A percentile compares a stretch with the other conserved stretches of the same genome.
phyloP scores from a whole-genome alignment of 2,888 invertebrate genomes.

The Hyposoter dolosus region DNA sequence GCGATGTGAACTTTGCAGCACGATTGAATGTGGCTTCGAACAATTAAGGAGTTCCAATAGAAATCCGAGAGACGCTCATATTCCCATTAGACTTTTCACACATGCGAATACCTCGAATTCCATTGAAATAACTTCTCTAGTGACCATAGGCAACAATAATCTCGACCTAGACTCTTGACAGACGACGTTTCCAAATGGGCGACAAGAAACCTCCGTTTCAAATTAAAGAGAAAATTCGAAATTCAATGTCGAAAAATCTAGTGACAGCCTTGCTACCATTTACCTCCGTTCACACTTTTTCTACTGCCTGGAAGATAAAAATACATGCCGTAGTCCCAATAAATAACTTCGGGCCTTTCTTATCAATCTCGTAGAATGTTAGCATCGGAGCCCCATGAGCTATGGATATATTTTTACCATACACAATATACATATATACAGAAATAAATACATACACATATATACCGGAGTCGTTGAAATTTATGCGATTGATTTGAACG shows the following conservation, averaged over 20 bases:
- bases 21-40: neutral
- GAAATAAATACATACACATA: constrained; percentile 22
- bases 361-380: constrained; percentile 41
- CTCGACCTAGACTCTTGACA: neutral
- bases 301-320: constrained; percentile 5
- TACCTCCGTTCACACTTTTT: neutral
- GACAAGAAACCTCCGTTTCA: neutral
- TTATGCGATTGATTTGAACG: constrained; percentile 84
- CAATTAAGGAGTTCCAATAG: neutral
- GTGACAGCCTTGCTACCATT: neutral
- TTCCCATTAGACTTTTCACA: neutral
- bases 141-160: neutral
- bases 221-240: too few species aligned
- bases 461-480: constrained; percentile 79
- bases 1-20: constrained; percentile 18
- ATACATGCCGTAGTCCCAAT: neutral
- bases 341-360: constrained; percentile 47
- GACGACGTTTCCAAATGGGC: neutral
- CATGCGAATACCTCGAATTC: neutral
- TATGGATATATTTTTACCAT: constrained; percentile 50
- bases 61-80: neutral
- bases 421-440: neutral
- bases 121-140: neutral
- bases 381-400: constrained; percentile 20
- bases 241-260: neutral